phyloP scores from a whole-genome alignment of 2,113 vertebrate genomes.

The Clarias gariepinus region DNA sequence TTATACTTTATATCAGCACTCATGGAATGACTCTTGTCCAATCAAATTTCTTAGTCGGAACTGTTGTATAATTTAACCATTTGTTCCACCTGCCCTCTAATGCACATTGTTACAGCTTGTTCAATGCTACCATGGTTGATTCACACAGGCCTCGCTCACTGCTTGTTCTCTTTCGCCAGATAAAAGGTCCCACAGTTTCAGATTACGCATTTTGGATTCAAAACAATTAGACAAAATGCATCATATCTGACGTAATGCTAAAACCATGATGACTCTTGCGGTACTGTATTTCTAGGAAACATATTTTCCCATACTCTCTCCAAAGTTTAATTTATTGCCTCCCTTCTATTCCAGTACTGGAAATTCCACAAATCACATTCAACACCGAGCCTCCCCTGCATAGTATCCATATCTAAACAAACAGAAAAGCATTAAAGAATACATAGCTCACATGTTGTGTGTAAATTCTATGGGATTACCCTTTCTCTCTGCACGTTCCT shows the following conservation, averaged over 20 bases:
- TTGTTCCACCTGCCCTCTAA: background rate
- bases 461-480: background rate
- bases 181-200: too few relatives aligned
- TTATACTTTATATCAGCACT: too few relatives aligned
- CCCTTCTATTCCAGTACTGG: background rate
- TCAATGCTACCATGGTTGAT: background rate
- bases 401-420: background rate
- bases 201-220: background rate
- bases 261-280: background rate
- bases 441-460: background rate
- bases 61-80: background rate
- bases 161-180: background rate
- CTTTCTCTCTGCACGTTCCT: background rate
- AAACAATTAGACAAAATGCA: background rate
- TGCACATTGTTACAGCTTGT: background rate
- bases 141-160: background rate
- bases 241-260: background rate
- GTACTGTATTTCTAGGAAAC: background rate
- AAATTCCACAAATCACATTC: background rate
- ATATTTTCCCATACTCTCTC: background rate
- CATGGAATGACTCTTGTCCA: too few relatives aligned
- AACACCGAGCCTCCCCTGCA: background rate
- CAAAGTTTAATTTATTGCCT: background rate
- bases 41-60: too few relatives aligned
- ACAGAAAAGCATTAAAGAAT: background rate